Evolutionary conservation across 2,113 vertebrate genomes (phyloP).

Genomic region (Cephalopterus ornatus): DNA sequence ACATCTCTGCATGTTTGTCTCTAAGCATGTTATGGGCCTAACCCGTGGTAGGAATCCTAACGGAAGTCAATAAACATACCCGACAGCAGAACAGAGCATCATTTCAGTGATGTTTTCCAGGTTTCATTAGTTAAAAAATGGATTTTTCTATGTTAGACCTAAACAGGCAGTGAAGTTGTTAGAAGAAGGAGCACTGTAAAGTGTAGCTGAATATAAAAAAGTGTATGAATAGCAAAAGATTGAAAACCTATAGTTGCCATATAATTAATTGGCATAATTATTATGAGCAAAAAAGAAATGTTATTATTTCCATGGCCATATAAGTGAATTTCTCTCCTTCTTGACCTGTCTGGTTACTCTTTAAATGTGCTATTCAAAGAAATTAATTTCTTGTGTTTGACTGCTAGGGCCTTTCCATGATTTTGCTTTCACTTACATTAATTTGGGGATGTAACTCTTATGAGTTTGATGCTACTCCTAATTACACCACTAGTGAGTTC

Average conservation of each 20-base stretch:
- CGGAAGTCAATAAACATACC: not conserved
- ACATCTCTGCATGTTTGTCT: not conserved
- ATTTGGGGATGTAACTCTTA: not conserved
- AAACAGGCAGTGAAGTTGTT: not conserved
- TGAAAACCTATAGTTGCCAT: not conserved
- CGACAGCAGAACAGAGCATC: not conserved
- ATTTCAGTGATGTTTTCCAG: not conserved
- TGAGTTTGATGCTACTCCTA: not conserved
- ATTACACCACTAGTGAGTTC: not conserved
- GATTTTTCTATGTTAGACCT: not conserved
- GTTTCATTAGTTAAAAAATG: not conserved
- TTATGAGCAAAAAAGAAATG: not conserved
- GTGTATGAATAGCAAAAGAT: not conserved
- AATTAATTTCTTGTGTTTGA: not conserved
- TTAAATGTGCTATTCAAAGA: not conserved
- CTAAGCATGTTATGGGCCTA: not conserved
- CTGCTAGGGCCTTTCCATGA: not conserved
- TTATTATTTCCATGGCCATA: not conserved
- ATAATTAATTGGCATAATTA: not conserved
- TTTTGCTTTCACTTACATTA: conserved; percentile 20
- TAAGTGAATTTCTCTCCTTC: not conserved
- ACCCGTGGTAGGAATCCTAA: not conserved
- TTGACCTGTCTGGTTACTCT: not conserved
- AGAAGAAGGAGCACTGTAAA: not conserved
- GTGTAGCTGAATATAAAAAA: not conserved